Base-by-base conservation (phyloP, 2,888 invertebrate species). In the Ectemnius lituratus region DNA sequence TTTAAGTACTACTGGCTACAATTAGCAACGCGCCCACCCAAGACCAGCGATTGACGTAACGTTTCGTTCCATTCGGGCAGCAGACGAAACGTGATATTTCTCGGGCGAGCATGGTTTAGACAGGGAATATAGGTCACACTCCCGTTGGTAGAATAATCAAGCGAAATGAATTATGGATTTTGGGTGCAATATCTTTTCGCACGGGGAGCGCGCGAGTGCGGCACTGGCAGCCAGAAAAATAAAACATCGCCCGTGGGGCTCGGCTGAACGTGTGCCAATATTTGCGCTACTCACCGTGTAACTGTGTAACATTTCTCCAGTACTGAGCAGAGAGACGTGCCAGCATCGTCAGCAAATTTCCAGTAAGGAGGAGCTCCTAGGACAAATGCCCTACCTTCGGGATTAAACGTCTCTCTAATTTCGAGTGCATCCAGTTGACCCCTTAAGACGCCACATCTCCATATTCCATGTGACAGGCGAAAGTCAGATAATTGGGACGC, bases 271-370 rank as follows among this genome's bases (percentile, higher is more conserved):
- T 46, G 20, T 52, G 72, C 18, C 66, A 75, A 75, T 73, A 75
- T 75, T 75, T 73, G 72, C 62, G 16, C 69, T 63, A 67, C 66
- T 73, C 56, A 70, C 18, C 47, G 66, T 57, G 61, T 73, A 37
- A 37, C 37, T 37, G 37, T 37, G 37, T 37, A 73, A 70, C 66
- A 76, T 64, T 67, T 14, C 28, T 18, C 58, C 58, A 14, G 46
- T 20, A 57, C 23, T 6, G 37, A 37, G 37, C 37, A 37, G 37
- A 37, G 37, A 37, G 37, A 37, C 37, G 37, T 37, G 37, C 37
- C 37, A 37, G 37, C 49, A 20, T 2, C 57, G n/a, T 46, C 45
- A 57, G 63, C 13, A 60, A 75, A 75, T 67, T 71, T 37, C 37
- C 37, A 37, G 61, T 57, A 47, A 71, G 61, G 69, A 75, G 73